Evolutionary conservation across 2,113 vertebrate genomes (phyloP), one percentile per base, ranked within the genome.

Genomic region (Leptosomus discolor): DNA sequence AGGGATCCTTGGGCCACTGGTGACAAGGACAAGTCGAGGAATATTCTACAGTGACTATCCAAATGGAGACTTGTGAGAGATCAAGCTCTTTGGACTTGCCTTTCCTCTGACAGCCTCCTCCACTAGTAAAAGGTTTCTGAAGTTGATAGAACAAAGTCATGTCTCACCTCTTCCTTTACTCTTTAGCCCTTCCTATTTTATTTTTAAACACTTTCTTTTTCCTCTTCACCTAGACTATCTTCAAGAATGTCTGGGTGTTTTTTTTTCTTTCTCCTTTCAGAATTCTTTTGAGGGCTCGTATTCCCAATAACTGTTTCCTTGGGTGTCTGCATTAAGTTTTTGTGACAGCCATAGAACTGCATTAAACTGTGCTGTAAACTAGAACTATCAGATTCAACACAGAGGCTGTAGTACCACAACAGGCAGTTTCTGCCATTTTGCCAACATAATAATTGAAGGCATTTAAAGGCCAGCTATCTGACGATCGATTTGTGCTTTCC

Each of bases 351-450:
- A 84, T 10, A 73, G 53, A 64, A 65, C n/a, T 64, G 17, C 30
- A 41, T 61, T 84, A 83, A 95, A 69, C 45, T 53, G 12, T 53
- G 51, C 19, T 69, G 37, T 84, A 57, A 89, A 65, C 36, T 39
- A 45, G 41, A 70, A 73, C 30, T 60, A 50, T 54, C 73, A 70
- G 19, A 46, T 77, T 53, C 41, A 81, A 53, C 13, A 60, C 5
- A 29, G 67, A 70, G n/a, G 26, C 50, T 0, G 0, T 20, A n/a
- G 21, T 41, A 39, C 6, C 13, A 16, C 54, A 53, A 45, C 51
- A 85, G 60, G 29, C 69, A 84, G 41, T 30, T 57, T 86, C 58
- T 88, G 50, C 32, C 21, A 12, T 70, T 91, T 67, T 89, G 16
- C 37, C 81, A 74, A 53, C 13, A 41, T 51, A 87, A 70, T 58